Base-by-base conservation (phyloP, 2,888 invertebrate species). In the Acanthosoma haemorrhoidale region DNA sequence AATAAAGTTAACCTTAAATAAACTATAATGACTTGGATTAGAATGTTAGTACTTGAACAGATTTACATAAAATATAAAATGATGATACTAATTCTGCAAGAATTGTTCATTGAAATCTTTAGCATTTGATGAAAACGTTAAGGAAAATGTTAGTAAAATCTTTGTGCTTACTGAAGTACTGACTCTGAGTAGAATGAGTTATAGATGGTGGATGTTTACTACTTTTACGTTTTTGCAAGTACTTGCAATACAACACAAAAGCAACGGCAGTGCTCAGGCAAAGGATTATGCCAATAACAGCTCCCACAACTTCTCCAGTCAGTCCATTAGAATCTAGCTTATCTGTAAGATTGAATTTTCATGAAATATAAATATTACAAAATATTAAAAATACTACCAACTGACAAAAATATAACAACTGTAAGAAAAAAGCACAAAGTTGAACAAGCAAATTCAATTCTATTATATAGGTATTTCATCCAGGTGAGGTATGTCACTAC, bases 251-350 rank as follows among this genome's bases (percentile, higher is more conserved):
- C 15, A 72, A 41, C 18, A 36, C 70, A 13, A 70, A 41, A 15
- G 68, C 71, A 32, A 72, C 38, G n/a, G 72, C 73, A 8, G 71
- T 58, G 6, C 68, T 51, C 6, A 72, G 43, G 59, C 73, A 72
- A 4, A 73, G 68, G 11, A 69, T 64, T 15, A 72, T 51, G 15
- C 73, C 73, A 4, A 72, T 38, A 5, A 69, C 66, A 4, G 72
- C 71, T 4, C 73, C 73, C 4, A 73, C 73, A 31, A 70, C 68
- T 64, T 73, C 72, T 0, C 71, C 73, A 9, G 73, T 64, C n/a
- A 72, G 31, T 8, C 71, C 71, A 43, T 69, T 68, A 1, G 68
- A 70, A 16, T 25, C 43, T 9, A 70, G 43, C 4, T 68, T 68
- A 32, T 71, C 72, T 73, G 68, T 39, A 70, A 70, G 21, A 51